Evolutionary conservation across 2,113 vertebrate species (phyloP).

Genomic region (Tyrannus savana): DNA sequence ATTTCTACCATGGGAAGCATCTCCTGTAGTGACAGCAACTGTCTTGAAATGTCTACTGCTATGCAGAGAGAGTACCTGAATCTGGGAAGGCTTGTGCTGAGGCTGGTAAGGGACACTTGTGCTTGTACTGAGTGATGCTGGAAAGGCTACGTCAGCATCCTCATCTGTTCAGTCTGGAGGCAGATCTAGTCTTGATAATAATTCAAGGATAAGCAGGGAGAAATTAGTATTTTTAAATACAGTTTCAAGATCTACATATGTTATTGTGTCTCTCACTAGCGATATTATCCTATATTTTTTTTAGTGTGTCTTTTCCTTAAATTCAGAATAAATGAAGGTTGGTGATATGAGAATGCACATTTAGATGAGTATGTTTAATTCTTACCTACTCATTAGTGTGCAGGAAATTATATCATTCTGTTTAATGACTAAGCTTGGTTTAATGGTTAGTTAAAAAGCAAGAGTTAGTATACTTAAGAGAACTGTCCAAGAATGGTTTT

Average conservation of each 20-base stretch:
- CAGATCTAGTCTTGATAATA: neutral
- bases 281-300: neutral
- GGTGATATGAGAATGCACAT: accelerated
- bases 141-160: neutral
- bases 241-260: neutral
- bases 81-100: accelerated
- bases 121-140: neutral
- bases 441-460: neutral
- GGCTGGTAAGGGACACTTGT: neutral
- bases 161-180: neutral
- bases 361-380: neutral
- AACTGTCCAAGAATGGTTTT: neutral
- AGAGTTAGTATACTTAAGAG: neutral
- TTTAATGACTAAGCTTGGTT: neutral
- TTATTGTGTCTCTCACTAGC: neutral
- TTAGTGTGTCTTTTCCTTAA: neutral
- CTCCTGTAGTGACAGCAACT: neutral
- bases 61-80: neutral
- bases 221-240: neutral
- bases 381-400: neutral
- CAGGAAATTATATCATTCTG: neutral
- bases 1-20: neutral
- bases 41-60: neutral
- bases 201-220: neutral
- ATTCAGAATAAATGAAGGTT: neutral